Base-by-base conservation (phyloP, 2,113 vertebrate genomes). In the Zosterops pallidus region DNA sequence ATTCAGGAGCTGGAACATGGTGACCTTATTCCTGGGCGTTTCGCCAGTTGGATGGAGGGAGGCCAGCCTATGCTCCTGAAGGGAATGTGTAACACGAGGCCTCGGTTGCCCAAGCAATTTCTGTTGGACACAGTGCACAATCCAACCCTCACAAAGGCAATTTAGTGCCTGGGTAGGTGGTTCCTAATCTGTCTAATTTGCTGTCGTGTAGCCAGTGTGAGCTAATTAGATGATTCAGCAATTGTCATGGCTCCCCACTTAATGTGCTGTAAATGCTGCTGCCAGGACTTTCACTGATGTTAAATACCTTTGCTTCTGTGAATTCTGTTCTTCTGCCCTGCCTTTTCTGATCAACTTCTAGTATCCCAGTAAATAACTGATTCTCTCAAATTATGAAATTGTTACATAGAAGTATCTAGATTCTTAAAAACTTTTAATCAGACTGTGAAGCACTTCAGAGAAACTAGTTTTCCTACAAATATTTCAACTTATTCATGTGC, bases 171-270 rank as follows among this genome's bases (percentile, higher is more conserved):
- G 89, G 81, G 94, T 89, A 94, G 96, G 94, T 96, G 91, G 89
- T 65, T 95, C 86, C 90, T 95, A 86, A 95, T 95, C 92, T 86
- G 68, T 89, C 89, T 92, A 91, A 95, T 95, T 86, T 94, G 92
- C 89, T 96, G 96, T 93, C 62, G 11, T 59, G 50, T 74, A 95
- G 94, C 95, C 91, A 95, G 26, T 68, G 71, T 92, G 77, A 94
- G 83, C 69, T 95, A 94, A 96, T 96, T 64, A 92, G 81, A 89
- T 92, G 95, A 96, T 93, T 94, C 96, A 92, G 95, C 93, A 95
- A 96, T 83, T 92, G 92, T 93, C 93, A 86, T 35, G 75, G 90
- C 72, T 96, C 85, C 68, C 76, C 85, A 77, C 17, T 78, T 86
- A 41, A 86, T 19, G 83, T 88, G 71, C 88, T 90, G 44, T 64